Conservation (phyloP, 2,113 vertebrate genomes). For the Sialia sialis region DNA sequence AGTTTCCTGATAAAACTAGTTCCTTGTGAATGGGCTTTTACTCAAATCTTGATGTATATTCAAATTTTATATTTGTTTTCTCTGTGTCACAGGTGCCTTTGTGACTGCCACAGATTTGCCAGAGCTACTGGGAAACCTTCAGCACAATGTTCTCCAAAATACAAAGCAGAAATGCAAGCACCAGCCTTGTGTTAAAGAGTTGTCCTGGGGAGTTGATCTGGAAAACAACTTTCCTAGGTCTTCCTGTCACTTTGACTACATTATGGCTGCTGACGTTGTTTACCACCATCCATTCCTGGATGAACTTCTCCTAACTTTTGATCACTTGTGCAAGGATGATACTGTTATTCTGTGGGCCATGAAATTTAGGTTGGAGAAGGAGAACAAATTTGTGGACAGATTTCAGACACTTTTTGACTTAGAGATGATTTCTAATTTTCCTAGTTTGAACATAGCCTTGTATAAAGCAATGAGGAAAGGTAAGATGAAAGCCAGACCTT, state of each 20-base stretch:
- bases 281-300: slow-evolving; percentile 87
- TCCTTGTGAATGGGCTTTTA: neutral
- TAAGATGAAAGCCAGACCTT: neutral
- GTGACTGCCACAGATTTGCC: slow-evolving; percentile 93
- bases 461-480: slow-evolving; percentile 83
- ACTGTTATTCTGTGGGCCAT: slow-evolving; percentile 93
- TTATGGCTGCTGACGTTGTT: slow-evolving; percentile 94
- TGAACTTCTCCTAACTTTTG: slow-evolving; percentile 89
- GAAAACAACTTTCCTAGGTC: slow-evolving; percentile 82
- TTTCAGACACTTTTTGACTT: slow-evolving; percentile 84
- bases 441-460: slow-evolving; percentile 88
- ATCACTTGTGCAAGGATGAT: slow-evolving; percentile 84
- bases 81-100: slow-evolving; percentile 78
- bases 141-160: slow-evolving; percentile 84
- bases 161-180: slow-evolving; percentile 85
- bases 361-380: slow-evolving; percentile 87
- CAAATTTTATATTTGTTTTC: neutral
- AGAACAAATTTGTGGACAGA: slow-evolving; percentile 86
- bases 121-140: slow-evolving; percentile 88
- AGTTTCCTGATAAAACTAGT: neutral
- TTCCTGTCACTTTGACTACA: slow-evolving; percentile 83
- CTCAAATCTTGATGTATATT: neutral
- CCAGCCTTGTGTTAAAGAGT: slow-evolving; percentile 82
- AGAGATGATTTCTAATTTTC: slow-evolving; percentile 84
- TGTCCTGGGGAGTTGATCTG: slow-evolving; percentile 86